Base-by-base conservation (phyloP, 2,888 invertebrate species). In the Sesamia inferens region DNA sequence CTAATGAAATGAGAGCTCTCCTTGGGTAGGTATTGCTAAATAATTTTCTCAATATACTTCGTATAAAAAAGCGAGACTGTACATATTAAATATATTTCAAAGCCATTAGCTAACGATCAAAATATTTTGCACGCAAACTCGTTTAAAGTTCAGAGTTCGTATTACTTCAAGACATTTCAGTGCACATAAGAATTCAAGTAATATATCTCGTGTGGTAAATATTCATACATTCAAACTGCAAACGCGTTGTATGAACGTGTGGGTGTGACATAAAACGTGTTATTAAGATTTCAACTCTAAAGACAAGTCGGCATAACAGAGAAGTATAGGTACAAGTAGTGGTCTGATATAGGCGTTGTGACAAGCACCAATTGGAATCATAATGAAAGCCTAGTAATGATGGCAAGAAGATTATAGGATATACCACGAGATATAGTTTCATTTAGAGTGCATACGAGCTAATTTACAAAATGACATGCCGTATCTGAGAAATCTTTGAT, bases 271-370 rank as follows among this genome's bases (percentile, higher is more conserved):
- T 85, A 84, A 85, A 91, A 88, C 89, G 84, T 88, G 91, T 90
- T 92, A 92, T 92, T 92, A 92, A 91, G 90, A 91, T 93, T 92
- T 92, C 90, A 91, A 88, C 87, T 90, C 81, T 87, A 88, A 87
- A 90, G 89, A 87, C 89, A 89, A 79, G 89, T 84, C 87, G 84
- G 82, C 82, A 82, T 85, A 83, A 86, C 81, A 85, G 76, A 85
- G 83, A 78, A 79, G 81, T 85, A 85, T 84, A n/a, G n/a, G n/a
- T n/a, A 79, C 69, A 70, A 78, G 76, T 81, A 88, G 82, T 82
- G 71, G 71, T 63, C 71, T 78, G 82, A 72, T 57, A 76, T 79
- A 84, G 87, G 83, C 76, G 82, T 86, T 76, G 75, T 79, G 69
- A 81, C 79, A 85, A 85, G 80, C 72, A 77, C 74, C 67, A 79